Conservation (phyloP, 2,888 invertebrate genomes). For the Isoperla grammatica region DNA sequence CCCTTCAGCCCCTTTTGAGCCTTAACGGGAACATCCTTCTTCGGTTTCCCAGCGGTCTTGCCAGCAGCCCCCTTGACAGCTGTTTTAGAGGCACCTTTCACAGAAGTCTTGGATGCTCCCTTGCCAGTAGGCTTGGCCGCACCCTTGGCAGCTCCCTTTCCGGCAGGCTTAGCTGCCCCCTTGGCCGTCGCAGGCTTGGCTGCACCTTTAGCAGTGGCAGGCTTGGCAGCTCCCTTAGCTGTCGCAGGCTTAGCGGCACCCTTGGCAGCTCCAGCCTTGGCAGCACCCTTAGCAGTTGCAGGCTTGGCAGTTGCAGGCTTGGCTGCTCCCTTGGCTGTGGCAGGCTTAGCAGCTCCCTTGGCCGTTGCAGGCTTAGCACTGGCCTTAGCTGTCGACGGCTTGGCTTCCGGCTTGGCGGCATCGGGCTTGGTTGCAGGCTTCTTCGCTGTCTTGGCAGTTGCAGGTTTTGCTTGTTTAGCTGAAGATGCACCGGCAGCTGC, state of each 20-base stretch:
- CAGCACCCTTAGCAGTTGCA: slow-evolving; percentile 24
- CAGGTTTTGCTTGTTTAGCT: slow-evolving; percentile 21
- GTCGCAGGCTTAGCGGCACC: slow-evolving; percentile 43
- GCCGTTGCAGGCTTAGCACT: slow-evolving; percentile 42
- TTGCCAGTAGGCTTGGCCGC: slow-evolving; percentile 48
- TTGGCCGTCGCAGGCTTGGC: slow-evolving; percentile 42
- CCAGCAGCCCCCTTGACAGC: slow-evolving; percentile 31
- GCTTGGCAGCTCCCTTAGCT: slow-evolving; percentile 37
- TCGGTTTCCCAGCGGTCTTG: slow-evolving; percentile 49
- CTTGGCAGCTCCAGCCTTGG: slow-evolving; percentile 39
- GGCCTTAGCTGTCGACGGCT: slow-evolving; percentile 31
- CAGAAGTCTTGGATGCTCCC: slow-evolving; percentile 37
- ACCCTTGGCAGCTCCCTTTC: slow-evolving; percentile 42
- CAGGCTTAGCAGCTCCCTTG: slow-evolving; percentile 37
- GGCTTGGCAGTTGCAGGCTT: slow-evolving; percentile 43
- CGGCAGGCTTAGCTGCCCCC: slow-evolving; percentile 42
- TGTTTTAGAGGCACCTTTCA: slow-evolving; percentile 50
- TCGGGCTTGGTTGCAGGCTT: slow-evolving; percentile 44
- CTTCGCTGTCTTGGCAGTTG: slow-evolving; percentile 36
- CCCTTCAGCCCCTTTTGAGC: slow-evolving; percentile 46
- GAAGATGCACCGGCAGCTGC: slow-evolving; percentile 18
- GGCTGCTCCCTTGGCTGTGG: slow-evolving; percentile 33
- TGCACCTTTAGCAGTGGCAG: slow-evolving; percentile 34
- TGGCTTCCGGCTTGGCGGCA: slow-evolving; percentile 32
- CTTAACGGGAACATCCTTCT: slow-evolving; percentile 51